Evolutionary conservation across 2,888 invertebrate species (phyloP).

Genomic region (Lasioglossum lativentre): DNA sequence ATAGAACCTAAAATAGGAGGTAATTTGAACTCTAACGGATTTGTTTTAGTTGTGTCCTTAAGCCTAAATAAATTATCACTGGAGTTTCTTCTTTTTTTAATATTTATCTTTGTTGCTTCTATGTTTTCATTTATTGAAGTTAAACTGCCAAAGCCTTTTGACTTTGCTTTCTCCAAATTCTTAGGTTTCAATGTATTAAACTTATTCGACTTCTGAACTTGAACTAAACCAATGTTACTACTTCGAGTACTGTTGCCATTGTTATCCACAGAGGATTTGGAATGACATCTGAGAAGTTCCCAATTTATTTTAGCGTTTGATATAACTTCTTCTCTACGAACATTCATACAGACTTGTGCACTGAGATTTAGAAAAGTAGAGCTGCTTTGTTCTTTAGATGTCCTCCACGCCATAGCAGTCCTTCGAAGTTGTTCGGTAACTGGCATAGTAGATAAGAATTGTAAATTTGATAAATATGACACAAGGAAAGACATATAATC

Average conservation of each 20-base stretch:
- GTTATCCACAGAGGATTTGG: constrained; percentile 86
- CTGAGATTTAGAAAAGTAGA: constrained; percentile 88
- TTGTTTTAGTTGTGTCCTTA: constrained; percentile 70
- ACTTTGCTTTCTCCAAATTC: constrained; percentile 74
- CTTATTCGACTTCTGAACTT: constrained; percentile 75
- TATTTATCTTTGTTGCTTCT: constrained; percentile 77
- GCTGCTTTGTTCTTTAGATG: constrained; percentile 91
- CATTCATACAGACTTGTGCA: constrained; percentile 86
- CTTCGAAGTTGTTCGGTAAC: constrained; percentile 92
- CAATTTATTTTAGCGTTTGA: constrained; percentile 95
- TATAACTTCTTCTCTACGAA: constrained; percentile 92
- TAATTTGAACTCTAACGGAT: constrained; percentile 85
- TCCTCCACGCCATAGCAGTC: constrained; percentile 92
- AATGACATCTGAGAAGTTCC: constrained; percentile 91
- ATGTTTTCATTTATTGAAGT: constrained; percentile 79
- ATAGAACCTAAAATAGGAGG: constrained; percentile 91
- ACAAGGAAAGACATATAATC: constrained; percentile 94
- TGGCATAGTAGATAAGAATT: constrained; percentile 91
- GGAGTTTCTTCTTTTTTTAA: constrained; percentile 78
- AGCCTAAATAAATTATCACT: constrained; percentile 76
- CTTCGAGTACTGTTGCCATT: constrained; percentile 70
- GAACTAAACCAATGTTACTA: constrained; percentile 72
- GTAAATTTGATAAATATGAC: constrained; percentile 91
- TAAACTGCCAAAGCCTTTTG: constrained; percentile 78
- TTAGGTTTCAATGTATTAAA: constrained; percentile 73